phyloP scores from a whole-genome alignment of 1,140 invertebrate genomes.

The Maniola jurtina region DNA sequence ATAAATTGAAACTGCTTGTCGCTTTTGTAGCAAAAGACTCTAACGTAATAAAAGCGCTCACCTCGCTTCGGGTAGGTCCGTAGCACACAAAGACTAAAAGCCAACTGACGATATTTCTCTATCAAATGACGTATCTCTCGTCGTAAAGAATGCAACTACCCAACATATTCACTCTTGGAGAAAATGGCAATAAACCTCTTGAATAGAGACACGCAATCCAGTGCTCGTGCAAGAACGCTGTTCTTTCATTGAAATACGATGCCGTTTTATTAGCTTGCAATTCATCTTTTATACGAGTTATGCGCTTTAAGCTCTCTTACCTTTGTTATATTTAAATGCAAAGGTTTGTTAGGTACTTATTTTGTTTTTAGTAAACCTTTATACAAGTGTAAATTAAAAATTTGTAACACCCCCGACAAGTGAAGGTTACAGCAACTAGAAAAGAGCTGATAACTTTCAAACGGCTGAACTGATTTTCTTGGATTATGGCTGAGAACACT shows the following conservation, averaged over 20 bases:
- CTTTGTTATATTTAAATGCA: background rate
- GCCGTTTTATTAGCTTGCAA: slow-evolving; percentile 45
- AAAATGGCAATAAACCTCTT: slow-evolving; percentile 31
- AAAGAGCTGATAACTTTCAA: too few relatives aligned
- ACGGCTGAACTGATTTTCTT: too few relatives aligned
- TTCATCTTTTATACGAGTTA: slow-evolving; percentile 14
- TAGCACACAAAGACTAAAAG: slow-evolving; percentile 19
- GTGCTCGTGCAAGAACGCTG: slow-evolving; percentile 35
- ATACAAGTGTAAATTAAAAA: too few relatives aligned
- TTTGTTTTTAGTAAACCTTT: too few relatives aligned
- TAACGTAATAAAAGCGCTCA: background rate
- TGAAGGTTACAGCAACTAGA: too few relatives aligned
- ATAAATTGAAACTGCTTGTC: too few relatives aligned
- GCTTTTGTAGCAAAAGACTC: too few relatives aligned
- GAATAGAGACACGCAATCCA: slow-evolving; percentile 40
- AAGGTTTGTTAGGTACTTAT: too few relatives aligned
- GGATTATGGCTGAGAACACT: too few relatives aligned
- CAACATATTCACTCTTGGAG: slow-evolving; percentile 27
- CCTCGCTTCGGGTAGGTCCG: slow-evolving; percentile 17
- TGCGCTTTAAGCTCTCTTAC: background rate
- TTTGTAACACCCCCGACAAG: too few relatives aligned
- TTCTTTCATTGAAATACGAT: slow-evolving; percentile 37
- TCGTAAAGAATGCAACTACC: slow-evolving; percentile 31
- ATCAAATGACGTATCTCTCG: slow-evolving; percentile 8
- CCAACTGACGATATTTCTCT: slow-evolving; percentile 31